Percentiles rank a stretch among this genome's conserved stretches.
Conservation (phyloP, 64 coral and sea anemone genomes). For the Montipora capricornis region DNA sequence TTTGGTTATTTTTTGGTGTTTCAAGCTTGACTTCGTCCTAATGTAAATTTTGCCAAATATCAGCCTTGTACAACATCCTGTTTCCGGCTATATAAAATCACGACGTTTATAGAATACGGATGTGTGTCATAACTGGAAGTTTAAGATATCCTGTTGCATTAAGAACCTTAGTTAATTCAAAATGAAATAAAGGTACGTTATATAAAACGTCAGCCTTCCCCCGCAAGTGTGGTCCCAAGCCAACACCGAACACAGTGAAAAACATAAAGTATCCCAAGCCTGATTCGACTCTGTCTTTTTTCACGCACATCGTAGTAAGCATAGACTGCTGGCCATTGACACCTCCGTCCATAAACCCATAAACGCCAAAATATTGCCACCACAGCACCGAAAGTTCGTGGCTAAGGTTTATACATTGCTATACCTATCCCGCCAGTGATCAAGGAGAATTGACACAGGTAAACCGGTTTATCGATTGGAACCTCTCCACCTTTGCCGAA, state of each 20-base stretch:
- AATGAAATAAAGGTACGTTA: no score
- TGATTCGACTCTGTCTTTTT: conserved; percentile 11
- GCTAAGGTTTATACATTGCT: conserved; percentile 6
- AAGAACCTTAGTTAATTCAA: no score
- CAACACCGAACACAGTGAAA: neutral
- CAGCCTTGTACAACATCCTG: no score
- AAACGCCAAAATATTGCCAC: conserved; percentile 1
- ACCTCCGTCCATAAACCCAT: conserved; percentile 71
- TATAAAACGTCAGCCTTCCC: neutral
- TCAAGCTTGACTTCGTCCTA: no score
- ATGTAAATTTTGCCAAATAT: no score
- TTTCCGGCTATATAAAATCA: no score
- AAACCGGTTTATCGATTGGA: conserved; percentile 33
- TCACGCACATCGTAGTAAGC: conserved; percentile 15
- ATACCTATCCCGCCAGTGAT: conserved; percentile 30
- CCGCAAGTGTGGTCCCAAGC: conserved; percentile 53
- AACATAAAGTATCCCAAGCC: conserved; percentile 34
- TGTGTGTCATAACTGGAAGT: no score
- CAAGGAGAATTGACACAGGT: conserved; percentile 38
- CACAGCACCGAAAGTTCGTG: conserved; percentile 6
- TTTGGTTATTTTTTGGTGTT: no score
- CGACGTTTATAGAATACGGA: no score
- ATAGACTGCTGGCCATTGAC: neutral
- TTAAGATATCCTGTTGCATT: no score
- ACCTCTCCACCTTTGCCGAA: conserved; percentile 47